These are phyloP conservation scores for Drosophila anceps DNA, from an alignment of 2,888 invertebrate species.

Conservation along the genomic window DNA sequence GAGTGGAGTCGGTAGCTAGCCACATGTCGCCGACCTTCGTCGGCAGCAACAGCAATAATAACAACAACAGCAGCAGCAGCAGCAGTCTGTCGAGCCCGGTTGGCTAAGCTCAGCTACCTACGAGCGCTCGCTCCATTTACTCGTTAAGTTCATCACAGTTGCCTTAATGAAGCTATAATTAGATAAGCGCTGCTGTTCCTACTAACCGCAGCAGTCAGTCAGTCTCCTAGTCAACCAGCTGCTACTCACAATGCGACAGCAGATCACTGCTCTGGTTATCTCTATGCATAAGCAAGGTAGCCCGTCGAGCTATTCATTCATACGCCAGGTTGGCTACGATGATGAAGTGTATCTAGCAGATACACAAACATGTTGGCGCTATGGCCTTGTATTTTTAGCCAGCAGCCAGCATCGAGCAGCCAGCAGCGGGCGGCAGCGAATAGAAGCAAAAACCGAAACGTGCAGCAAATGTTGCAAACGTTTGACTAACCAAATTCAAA, in stretches of 20 bases:
- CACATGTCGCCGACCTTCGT: conserved; percentile 30
- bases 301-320: conserved; percentile 7
- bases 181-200: conserved; percentile 59
- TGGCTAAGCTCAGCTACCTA: conserved; percentile 36
- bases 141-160: conserved; percentile 68
- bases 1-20: conserved; percentile 12
- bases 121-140: conserved; percentile 50
- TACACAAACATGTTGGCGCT: conserved; percentile 35
- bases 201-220: conserved; percentile 21
- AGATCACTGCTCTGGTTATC: conserved; percentile 13
- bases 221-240: conserved; percentile 30
- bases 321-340: conserved; percentile 43
- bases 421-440: neutral
- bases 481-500: conserved; percentile 72
- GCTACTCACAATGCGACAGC: conserved; percentile 19
- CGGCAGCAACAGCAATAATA: neutral
- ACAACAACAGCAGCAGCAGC: neutral
- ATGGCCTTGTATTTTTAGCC: conserved; percentile 54
- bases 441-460: conserved; percentile 35
- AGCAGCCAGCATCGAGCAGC: conserved; percentile 6
- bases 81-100: conserved; percentile 13
- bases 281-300: neutral
- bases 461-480: conserved; percentile 62
- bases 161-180: conserved; percentile 80
- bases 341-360: conserved; percentile 47